These are phyloP conservation scores for Phymorhynchus buccinoides DNA, from an alignment of 1,140 invertebrate genomes.

Conservation along the genomic window DNA sequence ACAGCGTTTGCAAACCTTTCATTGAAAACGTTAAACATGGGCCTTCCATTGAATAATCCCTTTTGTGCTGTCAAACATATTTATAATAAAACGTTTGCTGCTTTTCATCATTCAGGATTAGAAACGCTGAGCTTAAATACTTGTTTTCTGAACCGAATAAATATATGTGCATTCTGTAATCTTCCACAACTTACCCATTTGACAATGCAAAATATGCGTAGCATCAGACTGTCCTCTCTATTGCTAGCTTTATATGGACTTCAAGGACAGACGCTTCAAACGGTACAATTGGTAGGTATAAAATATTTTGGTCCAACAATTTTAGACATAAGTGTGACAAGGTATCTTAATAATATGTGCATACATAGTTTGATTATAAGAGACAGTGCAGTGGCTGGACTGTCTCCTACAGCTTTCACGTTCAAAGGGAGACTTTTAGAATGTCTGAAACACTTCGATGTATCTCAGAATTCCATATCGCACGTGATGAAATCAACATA, in stretches of 20 bases:
- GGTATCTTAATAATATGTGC: too few relatives aligned
- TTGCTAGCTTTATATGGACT: constrained; percentile 10
- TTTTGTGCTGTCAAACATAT: background rate
- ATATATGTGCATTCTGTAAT: background rate
- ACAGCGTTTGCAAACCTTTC: background rate
- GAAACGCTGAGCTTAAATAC: background rate
- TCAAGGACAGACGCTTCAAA: background rate
- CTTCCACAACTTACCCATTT: background rate
- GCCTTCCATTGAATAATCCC: background rate
- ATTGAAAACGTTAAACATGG: background rate
- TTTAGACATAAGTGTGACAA: too few relatives aligned
- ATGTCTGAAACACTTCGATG: constrained; percentile 5
- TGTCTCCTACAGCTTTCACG: background rate
- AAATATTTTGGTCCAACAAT: background rate
- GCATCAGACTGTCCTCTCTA: background rate
- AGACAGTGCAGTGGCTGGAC: too few relatives aligned
- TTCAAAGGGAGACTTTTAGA: too few relatives aligned
- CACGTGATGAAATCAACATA: background rate
- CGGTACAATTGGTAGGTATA: background rate
- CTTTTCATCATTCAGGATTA: background rate
- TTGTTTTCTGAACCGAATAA: background rate
- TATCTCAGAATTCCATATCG: background rate
- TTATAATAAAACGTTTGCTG: background rate
- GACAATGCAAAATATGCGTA: background rate
- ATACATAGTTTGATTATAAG: too few relatives aligned